Conservation (phyloP, 2,888 invertebrate species). For the Melanostoma mellinum region DNA sequence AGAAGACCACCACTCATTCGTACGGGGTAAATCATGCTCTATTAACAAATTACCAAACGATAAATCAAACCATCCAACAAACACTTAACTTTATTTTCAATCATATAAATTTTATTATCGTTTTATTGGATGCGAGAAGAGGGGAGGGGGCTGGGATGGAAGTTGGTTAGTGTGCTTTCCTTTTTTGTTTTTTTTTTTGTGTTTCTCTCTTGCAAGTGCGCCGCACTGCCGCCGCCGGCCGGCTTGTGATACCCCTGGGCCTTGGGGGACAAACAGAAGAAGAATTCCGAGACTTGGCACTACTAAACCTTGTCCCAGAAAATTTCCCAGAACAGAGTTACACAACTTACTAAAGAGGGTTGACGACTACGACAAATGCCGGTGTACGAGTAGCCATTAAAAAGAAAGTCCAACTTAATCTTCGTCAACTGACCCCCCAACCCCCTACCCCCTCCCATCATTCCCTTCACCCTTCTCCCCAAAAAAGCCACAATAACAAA, state of each 20-base stretch:
- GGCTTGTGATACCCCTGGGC: slow-evolving; percentile 54
- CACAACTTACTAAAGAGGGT: slow-evolving; percentile 49
- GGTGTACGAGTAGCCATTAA: slow-evolving; percentile 64
- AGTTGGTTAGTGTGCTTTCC: slow-evolving; percentile 6
- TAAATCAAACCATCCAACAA: slow-evolving; percentile 76
- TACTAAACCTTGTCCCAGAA: slow-evolving; percentile 67
- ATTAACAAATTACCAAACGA: slow-evolving; percentile 76
- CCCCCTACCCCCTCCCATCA: background rate
- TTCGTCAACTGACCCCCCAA: slow-evolving; percentile 27
- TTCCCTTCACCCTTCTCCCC: slow-evolving; percentile 6
- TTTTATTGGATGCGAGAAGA: slow-evolving; percentile 74
- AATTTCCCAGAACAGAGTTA: slow-evolving; percentile 54
- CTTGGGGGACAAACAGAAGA: slow-evolving; percentile 8
- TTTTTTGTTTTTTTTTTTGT: background rate
- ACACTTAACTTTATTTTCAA: slow-evolving; percentile 77
- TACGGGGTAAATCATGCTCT: slow-evolving; percentile 76
- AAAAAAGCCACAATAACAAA: slow-evolving; percentile 41
- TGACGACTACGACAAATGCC: slow-evolving; percentile 38
- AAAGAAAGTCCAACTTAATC: slow-evolving; percentile 67
- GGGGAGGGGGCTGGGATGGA: background rate
- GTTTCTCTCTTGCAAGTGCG: slow-evolving; percentile 41
- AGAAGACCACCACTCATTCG: slow-evolving; percentile 50
- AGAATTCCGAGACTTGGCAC: slow-evolving; percentile 28
- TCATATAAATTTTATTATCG: slow-evolving; percentile 77
- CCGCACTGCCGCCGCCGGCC: slow-evolving; percentile 11